Conservation (phyloP, 2,797 vertebrate genomes). For the Chloroceryle amazona region DNA sequence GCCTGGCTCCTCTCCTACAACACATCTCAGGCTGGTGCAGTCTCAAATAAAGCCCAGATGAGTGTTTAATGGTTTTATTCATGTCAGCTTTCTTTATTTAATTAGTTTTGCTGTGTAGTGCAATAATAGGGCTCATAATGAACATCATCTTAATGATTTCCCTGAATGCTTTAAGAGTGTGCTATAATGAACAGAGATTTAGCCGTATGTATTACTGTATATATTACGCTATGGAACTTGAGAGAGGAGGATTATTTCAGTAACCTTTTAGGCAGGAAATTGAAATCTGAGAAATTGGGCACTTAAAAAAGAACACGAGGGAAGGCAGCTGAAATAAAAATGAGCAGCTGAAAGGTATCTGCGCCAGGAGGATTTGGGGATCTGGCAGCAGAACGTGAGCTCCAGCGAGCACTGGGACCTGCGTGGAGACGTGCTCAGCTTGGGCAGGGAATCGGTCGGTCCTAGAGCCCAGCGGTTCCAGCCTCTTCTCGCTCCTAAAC, state of each 20-base stretch:
- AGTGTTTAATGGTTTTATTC: conserved; percentile 65
- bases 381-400: not conserved
- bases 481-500: not conserved
- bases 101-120: conserved; percentile 71
- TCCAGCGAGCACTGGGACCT: not conserved
- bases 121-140: conserved; percentile 68
- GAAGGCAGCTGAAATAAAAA: not conserved
- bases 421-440: not conserved
- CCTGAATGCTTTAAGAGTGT: conserved; percentile 48
- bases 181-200: conserved; percentile 43
- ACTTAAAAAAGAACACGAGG: conserved; percentile 17
- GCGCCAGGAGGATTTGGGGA: not conserved
- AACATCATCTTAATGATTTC: conserved; percentile 65
- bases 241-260: conserved; percentile 27
- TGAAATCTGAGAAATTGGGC: conserved; percentile 41
- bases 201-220: not conserved
- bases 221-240: conserved; percentile 5
- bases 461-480: not conserved
- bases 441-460: not conserved
- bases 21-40: not conserved
- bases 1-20: not conserved
- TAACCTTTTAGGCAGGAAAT: conserved; percentile 42
- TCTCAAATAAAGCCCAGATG: conserved; percentile 44
- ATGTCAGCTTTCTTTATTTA: conserved; percentile 75
- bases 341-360: not conserved